A percentile compares a stretch with the other conserved stretches of the same genome.
Evolutionary conservation across 2,797 vertebrate genomes (phyloP).

Genomic region (Odontamblyopus rebecca): DNA sequence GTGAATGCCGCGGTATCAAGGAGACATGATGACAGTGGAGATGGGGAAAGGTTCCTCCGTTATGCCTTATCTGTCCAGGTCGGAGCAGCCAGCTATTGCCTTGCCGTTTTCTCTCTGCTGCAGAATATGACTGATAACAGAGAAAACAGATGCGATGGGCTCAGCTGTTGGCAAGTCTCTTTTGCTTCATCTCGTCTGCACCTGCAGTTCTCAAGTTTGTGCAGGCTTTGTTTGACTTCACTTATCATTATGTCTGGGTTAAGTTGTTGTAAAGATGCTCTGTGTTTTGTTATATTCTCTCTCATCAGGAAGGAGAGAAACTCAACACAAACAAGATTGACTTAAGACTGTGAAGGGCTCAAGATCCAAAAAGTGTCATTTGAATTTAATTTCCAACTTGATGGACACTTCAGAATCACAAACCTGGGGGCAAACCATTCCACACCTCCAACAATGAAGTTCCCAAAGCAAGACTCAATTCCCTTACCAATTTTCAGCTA

Average conservation of each 20-base stretch:
- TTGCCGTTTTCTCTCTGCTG: slow-evolving; percentile 17
- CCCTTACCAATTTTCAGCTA: slow-evolving; percentile 78
- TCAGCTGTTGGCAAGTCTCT: slow-evolving; percentile 14
- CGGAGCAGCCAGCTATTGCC: slow-evolving; percentile 39
- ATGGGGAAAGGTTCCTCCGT: slow-evolving; percentile 29
- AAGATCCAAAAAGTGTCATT: slow-evolving; percentile 11
- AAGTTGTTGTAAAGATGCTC: neutral
- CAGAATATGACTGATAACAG: slow-evolving; percentile 49
- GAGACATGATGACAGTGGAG: slow-evolving; percentile 34
- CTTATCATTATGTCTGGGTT: slow-evolving; percentile 29
- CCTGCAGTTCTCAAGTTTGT: slow-evolving; percentile 1
- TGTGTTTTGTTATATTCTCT: neutral
- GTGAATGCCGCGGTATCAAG: slow-evolving; percentile 21
- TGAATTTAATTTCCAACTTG: slow-evolving; percentile 66
- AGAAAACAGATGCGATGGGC: slow-evolving; percentile 30
- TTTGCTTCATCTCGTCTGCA: slow-evolving; percentile 17
- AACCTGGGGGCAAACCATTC: slow-evolving; percentile 63
- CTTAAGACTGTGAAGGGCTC: neutral
- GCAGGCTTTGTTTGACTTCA: slow-evolving; percentile 2
- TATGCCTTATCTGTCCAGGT: slow-evolving; percentile 41
- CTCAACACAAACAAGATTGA: slow-evolving; percentile 30
- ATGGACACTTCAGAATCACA: slow-evolving; percentile 58
- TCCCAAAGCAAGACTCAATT: slow-evolving; percentile 70
- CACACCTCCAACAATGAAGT: slow-evolving; percentile 60
- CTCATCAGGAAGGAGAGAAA: slow-evolving; percentile 38